These are phyloP conservation scores for Homarus gammarus DNA, from an alignment of 2,888 invertebrate genomes.

Conservation along the genomic window DNA sequence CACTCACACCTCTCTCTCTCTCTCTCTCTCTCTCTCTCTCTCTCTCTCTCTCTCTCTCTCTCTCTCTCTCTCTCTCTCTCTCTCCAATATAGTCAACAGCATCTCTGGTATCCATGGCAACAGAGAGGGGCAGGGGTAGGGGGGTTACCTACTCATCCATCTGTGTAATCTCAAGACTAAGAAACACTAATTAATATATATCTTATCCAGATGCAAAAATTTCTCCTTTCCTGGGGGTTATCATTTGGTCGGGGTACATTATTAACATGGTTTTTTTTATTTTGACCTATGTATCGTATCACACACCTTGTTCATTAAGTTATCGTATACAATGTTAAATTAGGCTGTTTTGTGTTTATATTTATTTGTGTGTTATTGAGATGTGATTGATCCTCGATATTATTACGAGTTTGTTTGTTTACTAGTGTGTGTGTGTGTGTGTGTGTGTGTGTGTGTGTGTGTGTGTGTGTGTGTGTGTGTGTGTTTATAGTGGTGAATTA, in stretches of 20 bases:
- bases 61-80: not conserved
- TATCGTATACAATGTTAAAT: not conserved
- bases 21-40: conserved; percentile 7
- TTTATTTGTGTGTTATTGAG: not conserved
- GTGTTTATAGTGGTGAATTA: not conserved
- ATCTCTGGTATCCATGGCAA: not conserved
- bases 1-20: conserved; percentile 2
- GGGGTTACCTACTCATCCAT: not conserved
- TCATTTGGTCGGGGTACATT: not conserved
- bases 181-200: not conserved
- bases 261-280: not conserved
- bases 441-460: not conserved
- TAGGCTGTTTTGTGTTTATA: not conserved
- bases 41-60: conserved; percentile 6
- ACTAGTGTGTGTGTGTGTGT: not conserved
- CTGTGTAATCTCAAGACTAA: not conserved
- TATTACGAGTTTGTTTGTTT: not conserved
- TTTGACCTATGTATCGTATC: not conserved
- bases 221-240: not conserved
- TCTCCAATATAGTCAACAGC: not conserved
- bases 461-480: conserved; percentile 23
- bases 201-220: not conserved
- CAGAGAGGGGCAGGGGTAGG: not conserved
- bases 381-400: not conserved
- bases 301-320: no score